Conservation (phyloP, 2,888 invertebrate genomes). For the Tanypteryx hageni region DNA sequence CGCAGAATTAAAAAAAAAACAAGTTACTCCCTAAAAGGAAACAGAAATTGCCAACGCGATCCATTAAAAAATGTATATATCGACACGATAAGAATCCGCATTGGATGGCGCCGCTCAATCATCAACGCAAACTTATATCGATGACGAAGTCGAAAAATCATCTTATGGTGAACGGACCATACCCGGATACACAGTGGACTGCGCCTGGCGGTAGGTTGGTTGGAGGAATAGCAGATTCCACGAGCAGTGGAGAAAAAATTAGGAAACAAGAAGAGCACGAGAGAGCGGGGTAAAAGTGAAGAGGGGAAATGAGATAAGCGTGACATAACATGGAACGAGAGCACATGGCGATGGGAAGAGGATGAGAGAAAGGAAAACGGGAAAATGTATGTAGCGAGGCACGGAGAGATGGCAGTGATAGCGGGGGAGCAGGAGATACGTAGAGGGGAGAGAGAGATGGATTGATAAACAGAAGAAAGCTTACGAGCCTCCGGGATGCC, state of each 20-base stretch:
- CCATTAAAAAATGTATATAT: not conserved
- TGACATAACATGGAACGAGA: conserved; percentile 10
- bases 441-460: conserved; percentile 32
- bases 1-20: too few species aligned
- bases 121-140: conserved; percentile 32
- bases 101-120: not conserved
- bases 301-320: conserved; percentile 3
- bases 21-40: not conserved
- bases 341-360: not conserved
- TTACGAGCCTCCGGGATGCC: not conserved
- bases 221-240: not conserved
- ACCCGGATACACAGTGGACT: not conserved
- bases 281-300: not conserved
- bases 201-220: not conserved
- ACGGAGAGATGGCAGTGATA: not conserved
- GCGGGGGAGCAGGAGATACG: not conserved
- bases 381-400: conserved; percentile 21
- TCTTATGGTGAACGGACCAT: not conserved
- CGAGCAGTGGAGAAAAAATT: not conserved
- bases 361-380: not conserved
- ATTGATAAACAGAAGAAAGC: conserved; percentile 41
- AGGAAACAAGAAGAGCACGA: not conserved
- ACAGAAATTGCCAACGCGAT: not conserved
- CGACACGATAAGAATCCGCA: not conserved
- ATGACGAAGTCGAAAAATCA: conserved; percentile 29